Conservation (phyloP, 2,113 vertebrate genomes). For the Cyanoliseus patagonus region DNA sequence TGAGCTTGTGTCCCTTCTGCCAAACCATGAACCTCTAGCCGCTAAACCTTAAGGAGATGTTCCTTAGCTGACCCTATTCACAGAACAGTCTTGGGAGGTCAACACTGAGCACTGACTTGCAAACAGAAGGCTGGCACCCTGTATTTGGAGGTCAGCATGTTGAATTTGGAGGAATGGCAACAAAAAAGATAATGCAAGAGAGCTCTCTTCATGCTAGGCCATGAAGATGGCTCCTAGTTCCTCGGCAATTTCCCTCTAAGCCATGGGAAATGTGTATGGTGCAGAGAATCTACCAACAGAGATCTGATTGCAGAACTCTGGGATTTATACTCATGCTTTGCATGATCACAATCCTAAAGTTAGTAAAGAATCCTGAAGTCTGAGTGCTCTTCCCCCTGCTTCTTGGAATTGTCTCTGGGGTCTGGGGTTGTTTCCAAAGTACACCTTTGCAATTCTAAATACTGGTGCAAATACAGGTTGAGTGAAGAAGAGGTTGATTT, state of each 20-base stretch:
- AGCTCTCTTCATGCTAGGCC: background rate
- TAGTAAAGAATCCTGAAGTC: background rate
- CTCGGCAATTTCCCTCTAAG: background rate
- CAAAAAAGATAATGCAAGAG: background rate
- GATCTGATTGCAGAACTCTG: background rate
- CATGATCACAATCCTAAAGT: background rate
- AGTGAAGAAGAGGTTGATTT: background rate
- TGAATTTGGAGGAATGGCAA: background rate
- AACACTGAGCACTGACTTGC: background rate
- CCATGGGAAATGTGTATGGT: background rate
- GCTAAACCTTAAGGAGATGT: background rate
- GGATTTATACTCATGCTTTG: background rate
- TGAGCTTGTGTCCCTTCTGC: background rate
- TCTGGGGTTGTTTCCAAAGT: background rate
- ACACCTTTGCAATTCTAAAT: background rate
- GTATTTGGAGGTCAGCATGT: background rate
- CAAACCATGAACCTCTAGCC: background rate
- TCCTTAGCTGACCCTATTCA: background rate
- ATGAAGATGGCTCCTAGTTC: background rate
- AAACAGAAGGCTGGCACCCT: background rate
- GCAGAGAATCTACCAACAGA: background rate
- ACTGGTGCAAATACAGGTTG: rapidly evolving
- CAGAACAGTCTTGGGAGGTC: background rate
- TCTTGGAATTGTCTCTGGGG: background rate
- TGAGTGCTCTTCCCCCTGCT: background rate